Conservation (phyloP, 2,888 invertebrate species). For the Ectemnius cavifrons region DNA sequence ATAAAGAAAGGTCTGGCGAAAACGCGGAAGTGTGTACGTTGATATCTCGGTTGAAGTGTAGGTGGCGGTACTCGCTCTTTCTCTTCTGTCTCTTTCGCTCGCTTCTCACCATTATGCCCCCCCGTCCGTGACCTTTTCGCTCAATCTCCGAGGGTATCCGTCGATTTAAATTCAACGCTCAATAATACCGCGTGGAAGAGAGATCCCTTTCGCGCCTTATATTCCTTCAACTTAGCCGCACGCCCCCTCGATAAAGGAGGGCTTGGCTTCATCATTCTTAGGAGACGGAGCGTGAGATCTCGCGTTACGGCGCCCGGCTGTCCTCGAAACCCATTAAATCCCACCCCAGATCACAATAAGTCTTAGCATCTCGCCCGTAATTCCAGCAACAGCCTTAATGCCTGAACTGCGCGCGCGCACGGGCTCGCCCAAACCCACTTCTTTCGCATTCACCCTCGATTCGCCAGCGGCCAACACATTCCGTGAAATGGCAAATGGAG, state of each 20-base stretch:
- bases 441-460: constrained; percentile 20
- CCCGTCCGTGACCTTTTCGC: constrained; percentile 34
- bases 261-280: constrained; percentile 47
- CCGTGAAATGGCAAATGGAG: no score
- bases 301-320: constrained; percentile 53
- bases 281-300: constrained; percentile 57
- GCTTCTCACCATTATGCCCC: neutral
- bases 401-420: constrained; percentile 6
- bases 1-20: no score
- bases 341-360: constrained; percentile 42
- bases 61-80: neutral
- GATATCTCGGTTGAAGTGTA: no score
- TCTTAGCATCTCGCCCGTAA: constrained; percentile 21
- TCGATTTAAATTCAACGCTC: constrained; percentile 50
- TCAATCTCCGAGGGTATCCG: constrained; percentile 23
- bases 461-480: no score
- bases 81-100: neutral
- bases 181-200: constrained; percentile 30
- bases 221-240: constrained; percentile 37
- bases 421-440: constrained; percentile 26
- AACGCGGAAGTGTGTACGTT: no score
- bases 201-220: constrained; percentile 43
- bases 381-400: constrained; percentile 31
- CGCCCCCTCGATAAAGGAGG: constrained; percentile 38
- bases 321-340: constrained; percentile 71